Evolutionary conservation across 2,888 invertebrate species (phyloP).

Genomic region (Diabrotica balteata): DNA sequence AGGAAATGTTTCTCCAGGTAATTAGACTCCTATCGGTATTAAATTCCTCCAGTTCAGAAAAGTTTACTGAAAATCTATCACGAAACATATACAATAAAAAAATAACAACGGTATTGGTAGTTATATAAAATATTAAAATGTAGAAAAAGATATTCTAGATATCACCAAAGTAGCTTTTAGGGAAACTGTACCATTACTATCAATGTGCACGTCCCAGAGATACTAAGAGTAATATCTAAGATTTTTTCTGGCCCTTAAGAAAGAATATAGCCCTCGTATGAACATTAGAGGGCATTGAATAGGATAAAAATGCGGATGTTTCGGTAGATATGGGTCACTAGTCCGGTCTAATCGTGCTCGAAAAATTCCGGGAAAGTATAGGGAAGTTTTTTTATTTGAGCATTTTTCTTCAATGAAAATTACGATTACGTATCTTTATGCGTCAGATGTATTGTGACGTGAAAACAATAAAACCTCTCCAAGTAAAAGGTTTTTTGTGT

Average conservation of each 20-base stretch:
- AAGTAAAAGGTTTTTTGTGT: too few species aligned
- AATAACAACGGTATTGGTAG: too few species aligned
- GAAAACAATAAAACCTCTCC: too few species aligned
- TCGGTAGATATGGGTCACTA: conserved; percentile 15
- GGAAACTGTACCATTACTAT: not conserved
- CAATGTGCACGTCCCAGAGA: not conserved
- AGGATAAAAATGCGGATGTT: conserved; percentile 15
- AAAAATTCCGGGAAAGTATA: conserved; percentile 8
- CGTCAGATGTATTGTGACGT: too few species aligned
- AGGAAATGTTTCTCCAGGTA: too few species aligned
- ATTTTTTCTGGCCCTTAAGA: conserved; percentile 3
- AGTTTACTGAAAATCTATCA: too few species aligned
- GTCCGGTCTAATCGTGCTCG: conserved; percentile 3
- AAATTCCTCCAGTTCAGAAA: too few species aligned
- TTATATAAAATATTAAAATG: not conserved
- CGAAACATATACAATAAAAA: too few species aligned
- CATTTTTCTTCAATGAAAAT: too few species aligned
- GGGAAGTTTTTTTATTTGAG: not conserved
- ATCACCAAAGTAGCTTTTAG: not conserved
- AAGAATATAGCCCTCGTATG: conserved; percentile 2
- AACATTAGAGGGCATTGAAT: conserved; percentile 13
- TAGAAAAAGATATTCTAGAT: not conserved
- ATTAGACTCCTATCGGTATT: too few species aligned
- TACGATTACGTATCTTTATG: too few species aligned
- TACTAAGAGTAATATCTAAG: not conserved